Evolutionary conservation across 53 echinoderm and acorn worm genomes (phyloP).

Genomic region (Henricia sp.): DNA sequence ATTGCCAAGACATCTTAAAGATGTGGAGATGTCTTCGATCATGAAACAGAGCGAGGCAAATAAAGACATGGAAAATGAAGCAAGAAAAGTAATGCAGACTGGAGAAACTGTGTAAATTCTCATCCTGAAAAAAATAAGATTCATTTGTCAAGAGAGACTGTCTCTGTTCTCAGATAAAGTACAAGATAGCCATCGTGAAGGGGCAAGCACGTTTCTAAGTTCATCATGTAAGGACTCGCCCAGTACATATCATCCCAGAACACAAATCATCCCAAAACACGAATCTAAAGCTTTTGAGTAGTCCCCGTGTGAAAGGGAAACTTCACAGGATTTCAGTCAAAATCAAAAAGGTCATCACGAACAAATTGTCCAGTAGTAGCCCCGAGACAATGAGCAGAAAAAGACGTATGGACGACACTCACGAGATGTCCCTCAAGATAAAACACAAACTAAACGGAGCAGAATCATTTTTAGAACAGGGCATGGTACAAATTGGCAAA

Average conservation of each 20-base stretch:
- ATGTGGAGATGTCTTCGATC: no score
- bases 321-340: conserved; percentile 1
- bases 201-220: no score
- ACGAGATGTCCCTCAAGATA: not conserved
- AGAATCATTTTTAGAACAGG: no score
- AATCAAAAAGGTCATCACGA: not conserved
- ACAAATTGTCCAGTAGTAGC: not conserved
- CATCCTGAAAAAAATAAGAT: no score
- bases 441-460: not conserved
- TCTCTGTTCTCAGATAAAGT: not conserved
- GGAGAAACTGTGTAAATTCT: not conserved
- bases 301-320: not conserved
- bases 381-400: not conserved
- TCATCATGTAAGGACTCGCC: not conserved
- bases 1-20: not conserved
- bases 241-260: no score
- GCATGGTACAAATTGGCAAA: no score
- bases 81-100: not conserved
- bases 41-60: not conserved
- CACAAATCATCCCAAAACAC: not conserved
- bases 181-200: not conserved
- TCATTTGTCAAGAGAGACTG: not conserved
- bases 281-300: not conserved
- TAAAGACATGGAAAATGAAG: no score
- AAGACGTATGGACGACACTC: not conserved